phyloP scores from a whole-genome alignment of 1,140 invertebrate genomes.

The Eufriesea mexicana region DNA sequence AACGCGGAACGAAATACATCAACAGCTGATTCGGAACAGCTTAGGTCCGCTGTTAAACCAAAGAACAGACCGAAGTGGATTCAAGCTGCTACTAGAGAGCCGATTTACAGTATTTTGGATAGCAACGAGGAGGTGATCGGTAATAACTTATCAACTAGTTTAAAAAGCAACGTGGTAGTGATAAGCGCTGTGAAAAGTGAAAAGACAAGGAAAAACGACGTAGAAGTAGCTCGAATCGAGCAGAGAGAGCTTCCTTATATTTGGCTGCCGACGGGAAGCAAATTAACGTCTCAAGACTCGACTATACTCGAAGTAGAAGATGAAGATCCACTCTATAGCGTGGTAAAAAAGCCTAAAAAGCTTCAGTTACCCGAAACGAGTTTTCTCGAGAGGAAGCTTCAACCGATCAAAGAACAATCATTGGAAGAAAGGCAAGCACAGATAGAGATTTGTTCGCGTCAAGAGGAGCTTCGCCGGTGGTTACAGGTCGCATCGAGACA shows the following conservation, averaged over 20 bases:
- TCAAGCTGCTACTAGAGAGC: constrained; percentile 67
- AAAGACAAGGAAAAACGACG: not conserved
- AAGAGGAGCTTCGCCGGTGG: constrained; percentile 69
- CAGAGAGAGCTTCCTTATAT: constrained; percentile 4
- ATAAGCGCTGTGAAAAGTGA: constrained; percentile 63
- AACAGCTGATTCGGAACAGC: not conserved
- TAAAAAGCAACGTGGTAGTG: constrained; percentile 52
- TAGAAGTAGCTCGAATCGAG: not conserved
- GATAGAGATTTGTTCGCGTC: constrained; percentile 48
- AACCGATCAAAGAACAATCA: constrained; percentile 6
- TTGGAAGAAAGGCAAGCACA: constrained; percentile 2
- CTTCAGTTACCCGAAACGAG: constrained; percentile 22
- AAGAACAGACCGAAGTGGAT: constrained; percentile 71
- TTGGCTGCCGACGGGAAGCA: constrained; percentile 11
- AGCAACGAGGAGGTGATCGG: not conserved
- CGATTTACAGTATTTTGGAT: constrained; percentile 71
- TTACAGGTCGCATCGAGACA: constrained; percentile 56
- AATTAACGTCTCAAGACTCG: not conserved
- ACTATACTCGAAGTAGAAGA: constrained; percentile 41
- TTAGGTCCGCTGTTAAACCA: constrained; percentile 3
- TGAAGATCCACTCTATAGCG: constrained; percentile 71
- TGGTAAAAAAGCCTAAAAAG: constrained; percentile 69
- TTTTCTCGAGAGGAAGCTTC: not conserved
- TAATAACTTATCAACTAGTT: not conserved
- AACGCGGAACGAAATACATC: constrained; percentile 51